Percentiles rank a stretch among this genome's conserved stretches.
phyloP scores from a whole-genome alignment of 1,140 invertebrate species.

The Pseudomyrmex flavicornis region DNA sequence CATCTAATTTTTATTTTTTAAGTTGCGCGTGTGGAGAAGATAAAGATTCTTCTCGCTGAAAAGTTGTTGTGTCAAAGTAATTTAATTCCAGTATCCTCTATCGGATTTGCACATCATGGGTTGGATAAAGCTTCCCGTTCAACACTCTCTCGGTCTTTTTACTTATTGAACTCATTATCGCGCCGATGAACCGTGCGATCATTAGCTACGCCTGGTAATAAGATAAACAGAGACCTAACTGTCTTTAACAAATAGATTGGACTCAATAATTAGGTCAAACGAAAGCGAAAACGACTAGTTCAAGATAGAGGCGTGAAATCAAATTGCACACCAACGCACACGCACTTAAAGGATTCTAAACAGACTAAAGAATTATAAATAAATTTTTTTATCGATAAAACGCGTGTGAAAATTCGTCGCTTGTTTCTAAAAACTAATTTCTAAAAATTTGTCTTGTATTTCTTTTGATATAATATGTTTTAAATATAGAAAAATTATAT shows the following conservation, averaged over 20 bases:
- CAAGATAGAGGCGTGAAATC: slow-evolving; percentile 34
- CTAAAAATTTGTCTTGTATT: not conserved
- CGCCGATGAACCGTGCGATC: slow-evolving; percentile 68
- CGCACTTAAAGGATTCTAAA: too few species aligned
- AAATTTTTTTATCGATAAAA: not conserved
- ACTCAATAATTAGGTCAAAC: slow-evolving; percentile 74
- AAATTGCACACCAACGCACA: slow-evolving; percentile 9
- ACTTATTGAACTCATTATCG: slow-evolving; percentile 57
- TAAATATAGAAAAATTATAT: slow-evolving; percentile 2
- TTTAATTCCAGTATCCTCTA: slow-evolving; percentile 3
- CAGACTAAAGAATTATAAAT: not conserved
- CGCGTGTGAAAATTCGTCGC: not conserved
- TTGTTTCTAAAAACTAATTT: too few species aligned
- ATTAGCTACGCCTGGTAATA: slow-evolving; percentile 51
- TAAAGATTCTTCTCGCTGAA: too few species aligned
- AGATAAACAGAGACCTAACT: slow-evolving; percentile 72
- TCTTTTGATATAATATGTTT: not conserved
- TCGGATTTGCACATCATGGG: slow-evolving; percentile 15
- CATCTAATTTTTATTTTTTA: too few species aligned
- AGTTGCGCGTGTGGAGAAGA: too few species aligned
- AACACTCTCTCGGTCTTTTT: slow-evolving; percentile 39
- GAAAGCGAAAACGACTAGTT: slow-evolving; percentile 59
- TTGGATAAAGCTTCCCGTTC: slow-evolving; percentile 39
- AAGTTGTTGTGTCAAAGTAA: slow-evolving; percentile 1
- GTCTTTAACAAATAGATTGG: slow-evolving; percentile 76